A percentile compares a stretch with the other conserved stretches of the same genome.
phyloP scores from a whole-genome alignment of 23 tunicate species.

The Phallusia fumigata region DNA sequence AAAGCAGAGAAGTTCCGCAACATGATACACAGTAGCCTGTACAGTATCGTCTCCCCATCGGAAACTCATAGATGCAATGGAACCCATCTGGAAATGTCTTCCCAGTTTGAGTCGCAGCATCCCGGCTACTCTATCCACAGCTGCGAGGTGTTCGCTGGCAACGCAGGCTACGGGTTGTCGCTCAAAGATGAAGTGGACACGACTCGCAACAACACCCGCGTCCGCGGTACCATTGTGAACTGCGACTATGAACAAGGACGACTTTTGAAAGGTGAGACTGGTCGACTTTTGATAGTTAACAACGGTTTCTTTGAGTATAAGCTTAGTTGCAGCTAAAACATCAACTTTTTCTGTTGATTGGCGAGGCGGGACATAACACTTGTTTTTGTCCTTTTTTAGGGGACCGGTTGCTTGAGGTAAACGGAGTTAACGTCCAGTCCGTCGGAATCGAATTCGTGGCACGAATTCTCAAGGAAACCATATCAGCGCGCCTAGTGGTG shows the following conservation, averaged over 20 bases:
- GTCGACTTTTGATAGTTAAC: too few relatives aligned
- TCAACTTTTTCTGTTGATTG: background rate
- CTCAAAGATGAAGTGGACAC: conserved; percentile 39
- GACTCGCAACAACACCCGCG: conserved; percentile 3
- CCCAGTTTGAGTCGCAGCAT: background rate
- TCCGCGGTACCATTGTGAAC: conserved; percentile 35
- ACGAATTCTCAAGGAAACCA: conserved; percentile 34
- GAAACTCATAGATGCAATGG: background rate
- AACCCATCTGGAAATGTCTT: background rate
- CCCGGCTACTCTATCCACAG: conserved; percentile 14
- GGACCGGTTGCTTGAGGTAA: conserved; percentile 48
- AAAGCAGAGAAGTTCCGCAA: conserved; percentile 67
- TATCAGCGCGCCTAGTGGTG: conserved; percentile 35
- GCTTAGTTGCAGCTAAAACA: too few relatives aligned
- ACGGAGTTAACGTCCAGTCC: conserved; percentile 57
- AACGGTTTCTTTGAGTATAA: too few relatives aligned
- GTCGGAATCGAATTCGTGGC: conserved; percentile 31
- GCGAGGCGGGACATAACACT: background rate
- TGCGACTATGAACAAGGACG: conserved; percentile 25
- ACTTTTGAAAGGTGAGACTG: conserved; percentile 18
- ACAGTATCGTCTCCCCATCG: conserved; percentile 19
- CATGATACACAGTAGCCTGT: conserved; percentile 51
- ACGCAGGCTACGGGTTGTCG: conserved; percentile 21
- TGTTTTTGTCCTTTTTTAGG: conserved; percentile 16
- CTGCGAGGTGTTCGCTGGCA: conserved; percentile 34